phyloP scores from a whole-genome alignment of 2,113 vertebrate species.

The Phaethornis superciliosus region DNA sequence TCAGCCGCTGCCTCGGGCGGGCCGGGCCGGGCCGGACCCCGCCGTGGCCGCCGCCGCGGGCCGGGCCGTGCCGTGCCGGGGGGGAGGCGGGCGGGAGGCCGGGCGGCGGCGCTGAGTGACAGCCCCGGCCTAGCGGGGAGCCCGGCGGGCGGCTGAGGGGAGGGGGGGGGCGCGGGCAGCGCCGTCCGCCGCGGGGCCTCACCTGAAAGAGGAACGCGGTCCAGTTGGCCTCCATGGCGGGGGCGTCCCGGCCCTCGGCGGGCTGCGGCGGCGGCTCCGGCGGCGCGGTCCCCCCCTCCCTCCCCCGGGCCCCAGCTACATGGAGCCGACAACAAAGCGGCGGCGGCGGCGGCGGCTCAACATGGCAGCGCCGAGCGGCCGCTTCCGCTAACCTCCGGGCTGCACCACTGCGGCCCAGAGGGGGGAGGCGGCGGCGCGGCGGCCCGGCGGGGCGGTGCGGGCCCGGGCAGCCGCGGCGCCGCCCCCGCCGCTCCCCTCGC shows the following conservation, averaged over 20 bases:
- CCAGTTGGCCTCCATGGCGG: conserved; percentile 89
- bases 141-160: neutral
- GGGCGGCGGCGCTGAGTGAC: neutral
- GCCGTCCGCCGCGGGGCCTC: conserved; percentile 71
- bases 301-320: conserved; percentile 73
- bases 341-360: conserved; percentile 70
- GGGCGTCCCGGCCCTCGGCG: neutral
- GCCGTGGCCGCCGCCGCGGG: neutral
- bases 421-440: conserved; percentile 11
- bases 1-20: neutral
- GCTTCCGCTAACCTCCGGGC: conserved; percentile 85
- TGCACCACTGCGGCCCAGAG: conserved; percentile 71
- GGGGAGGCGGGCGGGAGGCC: neutral
- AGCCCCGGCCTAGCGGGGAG: neutral
- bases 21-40: neutral
- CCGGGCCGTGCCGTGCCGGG: neutral
- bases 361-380: conserved; percentile 83
- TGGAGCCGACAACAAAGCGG: conserved; percentile 87
- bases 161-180: conserved; percentile 72
- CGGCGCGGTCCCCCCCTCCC: neutral
- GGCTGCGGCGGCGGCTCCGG: neutral
- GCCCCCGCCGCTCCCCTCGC: neutral
- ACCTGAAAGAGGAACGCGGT: conserved; percentile 90
- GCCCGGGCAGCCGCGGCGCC: neutral
- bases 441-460: neutral